Base-by-base conservation (phyloP, 2,113 vertebrate species). In the Oncorhynchus clarkii region DNA sequence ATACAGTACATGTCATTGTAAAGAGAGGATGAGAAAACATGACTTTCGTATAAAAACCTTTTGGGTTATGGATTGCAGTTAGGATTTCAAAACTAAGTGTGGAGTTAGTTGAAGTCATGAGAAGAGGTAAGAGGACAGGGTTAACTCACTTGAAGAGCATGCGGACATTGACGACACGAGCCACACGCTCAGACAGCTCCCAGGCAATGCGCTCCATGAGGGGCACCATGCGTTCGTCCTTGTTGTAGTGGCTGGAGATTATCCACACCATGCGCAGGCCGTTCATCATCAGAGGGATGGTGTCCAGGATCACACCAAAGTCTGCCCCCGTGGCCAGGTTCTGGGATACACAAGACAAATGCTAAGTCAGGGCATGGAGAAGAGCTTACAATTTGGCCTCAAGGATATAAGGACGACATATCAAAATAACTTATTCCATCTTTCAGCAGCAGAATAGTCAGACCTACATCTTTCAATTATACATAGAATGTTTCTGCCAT, bases 171-270 rank as follows among this genome's bases (percentile, higher is more conserved):
- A 99, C 84, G 8, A 86, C 93, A 7, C 74, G 83, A 84, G 86
- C 85, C 51, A 95, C 96, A 0, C 95, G 84, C 3, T 92, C 84
- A 0, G 95, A 92, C 27, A 99, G 92, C 81, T 97, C 95, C 98
- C 97, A 97, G 3, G 96, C 96, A 1, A 99, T 93, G 0, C 94
- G 87, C 24, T 99, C 96, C 97, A 99, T 91, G 31, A 99, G 90
- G 0, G 94, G 92, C 2, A 94, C 87, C 96, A 99, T 96, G 18
- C 91, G 72, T 27, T 96, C 94, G 0, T 96, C 95, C 31, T 87
- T 95, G 88, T 95, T 97, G 81, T 97, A 99, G 88, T 96, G 92
- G 4, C 89, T 84, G 0, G 98, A 99, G 74, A 96, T 92, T 70
- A 95, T 89, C 97, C 97, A 99, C 54, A 98, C 90, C 84, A 95